These are phyloP conservation scores for Clavelina lepadiformis DNA, from an alignment of 23 tunicate genomes.

Conservation along the genomic window DNA sequence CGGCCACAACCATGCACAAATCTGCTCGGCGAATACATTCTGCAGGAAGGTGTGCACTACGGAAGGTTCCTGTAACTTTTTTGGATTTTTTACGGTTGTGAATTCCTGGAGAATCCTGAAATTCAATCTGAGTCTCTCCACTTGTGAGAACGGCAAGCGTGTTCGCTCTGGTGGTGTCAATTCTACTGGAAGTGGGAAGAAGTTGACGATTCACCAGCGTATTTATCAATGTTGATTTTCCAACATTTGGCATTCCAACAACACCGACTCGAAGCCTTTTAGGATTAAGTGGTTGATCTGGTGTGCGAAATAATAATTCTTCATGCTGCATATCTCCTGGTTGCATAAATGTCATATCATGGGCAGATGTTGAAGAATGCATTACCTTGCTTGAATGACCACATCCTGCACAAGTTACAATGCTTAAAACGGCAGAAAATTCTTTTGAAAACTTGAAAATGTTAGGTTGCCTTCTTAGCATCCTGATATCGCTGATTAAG, in stretches of 20 bases:
- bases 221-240: slow-evolving; percentile 85
- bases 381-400: no score
- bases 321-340: neutral
- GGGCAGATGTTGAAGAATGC: no score
- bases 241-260: slow-evolving; percentile 93
- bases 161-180: slow-evolving; percentile 67
- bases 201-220: slow-evolving; percentile 28
- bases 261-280: slow-evolving; percentile 56
- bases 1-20: slow-evolving; percentile 68
- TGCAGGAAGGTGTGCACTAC: slow-evolving; percentile 9
- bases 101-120: slow-evolving; percentile 85
- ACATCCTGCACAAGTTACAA: no score
- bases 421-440: no score
- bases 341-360: no score
- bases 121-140: slow-evolving; percentile 71
- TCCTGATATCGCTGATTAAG: no score
- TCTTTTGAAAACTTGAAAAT: no score
- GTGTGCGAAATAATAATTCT: slow-evolving; percentile 1
- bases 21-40: slow-evolving; percentile 37
- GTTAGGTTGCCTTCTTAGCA: no score
- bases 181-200: slow-evolving; percentile 59
- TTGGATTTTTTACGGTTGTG: slow-evolving; percentile 39
- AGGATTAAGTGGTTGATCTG: slow-evolving; percentile 35
- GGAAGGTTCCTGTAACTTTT: slow-evolving; percentile 18
- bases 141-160: slow-evolving; percentile 41